These are phyloP conservation scores for Dipus sagitta DNA, from an alignment of 2,797 vertebrate genomes.

Conservation along the genomic window DNA sequence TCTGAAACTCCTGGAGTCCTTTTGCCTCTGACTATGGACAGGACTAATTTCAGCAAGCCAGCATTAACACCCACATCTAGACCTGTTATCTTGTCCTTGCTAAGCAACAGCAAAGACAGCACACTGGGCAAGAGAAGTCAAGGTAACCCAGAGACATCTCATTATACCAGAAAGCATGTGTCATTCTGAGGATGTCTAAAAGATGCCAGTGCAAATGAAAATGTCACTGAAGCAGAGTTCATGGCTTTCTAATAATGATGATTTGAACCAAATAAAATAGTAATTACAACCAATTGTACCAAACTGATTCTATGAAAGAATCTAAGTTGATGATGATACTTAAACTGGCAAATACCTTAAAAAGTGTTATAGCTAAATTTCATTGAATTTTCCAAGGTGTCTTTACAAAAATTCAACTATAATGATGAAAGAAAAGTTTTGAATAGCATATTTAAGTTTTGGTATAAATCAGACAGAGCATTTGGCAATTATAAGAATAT, in stretches of 20 bases:
- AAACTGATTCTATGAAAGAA: conserved; percentile 1
- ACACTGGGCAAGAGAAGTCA: not conserved
- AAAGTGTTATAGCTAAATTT: not conserved
- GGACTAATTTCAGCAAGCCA: not conserved
- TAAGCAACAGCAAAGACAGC: not conserved
- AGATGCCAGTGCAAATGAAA: not conserved
- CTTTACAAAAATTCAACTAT: not conserved
- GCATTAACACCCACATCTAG: not conserved
- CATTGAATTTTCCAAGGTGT: not conserved
- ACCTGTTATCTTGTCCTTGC: not conserved
- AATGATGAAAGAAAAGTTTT: not conserved
- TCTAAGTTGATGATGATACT: not conserved
- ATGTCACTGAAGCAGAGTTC: not conserved
- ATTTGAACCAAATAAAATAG: conserved; percentile 13
- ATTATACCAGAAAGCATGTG: conserved; percentile 16
- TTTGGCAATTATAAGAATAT: not conserved
- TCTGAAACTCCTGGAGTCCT: not conserved
- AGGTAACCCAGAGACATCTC: conserved; percentile 44
- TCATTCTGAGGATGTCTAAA: conserved; percentile 8
- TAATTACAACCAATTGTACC: conserved; percentile 41
- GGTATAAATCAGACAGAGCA: not conserved
- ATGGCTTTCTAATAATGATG: not conserved
- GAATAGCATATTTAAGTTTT: not conserved
- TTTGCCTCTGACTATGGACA: not conserved
- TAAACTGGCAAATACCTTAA: not conserved